Evolutionary conservation across 2,888 invertebrate genomes (phyloP).

Genomic region (Melanophora roralis): DNA sequence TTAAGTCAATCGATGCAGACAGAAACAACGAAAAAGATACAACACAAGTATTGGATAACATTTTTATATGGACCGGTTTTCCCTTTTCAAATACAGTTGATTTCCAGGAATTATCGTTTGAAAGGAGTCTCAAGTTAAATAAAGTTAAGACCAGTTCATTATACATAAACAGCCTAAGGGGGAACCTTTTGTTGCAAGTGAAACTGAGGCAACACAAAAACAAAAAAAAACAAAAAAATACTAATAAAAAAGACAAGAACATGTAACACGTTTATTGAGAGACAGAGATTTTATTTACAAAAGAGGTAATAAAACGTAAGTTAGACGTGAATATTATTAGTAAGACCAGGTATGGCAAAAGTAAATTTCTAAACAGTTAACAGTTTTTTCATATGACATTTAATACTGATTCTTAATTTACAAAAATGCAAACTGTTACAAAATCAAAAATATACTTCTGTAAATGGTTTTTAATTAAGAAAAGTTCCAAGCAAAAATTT

Average conservation of each 20-base stretch:
- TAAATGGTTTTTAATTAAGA: no score
- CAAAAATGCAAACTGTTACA: no score
- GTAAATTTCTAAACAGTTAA: no score
- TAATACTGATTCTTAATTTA: no score
- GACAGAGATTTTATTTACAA: constrained; percentile 52
- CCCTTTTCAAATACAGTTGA: constrained; percentile 77
- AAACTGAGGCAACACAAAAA: not conserved
- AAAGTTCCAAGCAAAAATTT: no score
- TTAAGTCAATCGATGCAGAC: constrained; percentile 60
- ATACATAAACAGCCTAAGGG: constrained; percentile 31
- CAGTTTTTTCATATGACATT: no score
- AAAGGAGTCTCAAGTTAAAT: constrained; percentile 44
- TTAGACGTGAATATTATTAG: constrained; percentile 47
- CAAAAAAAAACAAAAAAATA: no score
- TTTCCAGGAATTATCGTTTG: constrained; percentile 69
- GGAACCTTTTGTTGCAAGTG: constrained; percentile 32
- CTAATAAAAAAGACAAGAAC: not conserved
- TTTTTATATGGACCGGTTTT: constrained; percentile 68
- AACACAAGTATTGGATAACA: constrained; percentile 29
- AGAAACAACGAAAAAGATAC: not conserved
- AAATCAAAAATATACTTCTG: no score
- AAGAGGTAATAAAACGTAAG: not conserved
- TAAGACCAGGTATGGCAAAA: no score
- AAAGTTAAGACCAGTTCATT: constrained; percentile 28
- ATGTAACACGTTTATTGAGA: constrained; percentile 34